Evolutionary conservation across 2,113 vertebrate species (phyloP), one percentile per base, ranked within the genome.

Genomic region (Alexandromys fortis): DNA sequence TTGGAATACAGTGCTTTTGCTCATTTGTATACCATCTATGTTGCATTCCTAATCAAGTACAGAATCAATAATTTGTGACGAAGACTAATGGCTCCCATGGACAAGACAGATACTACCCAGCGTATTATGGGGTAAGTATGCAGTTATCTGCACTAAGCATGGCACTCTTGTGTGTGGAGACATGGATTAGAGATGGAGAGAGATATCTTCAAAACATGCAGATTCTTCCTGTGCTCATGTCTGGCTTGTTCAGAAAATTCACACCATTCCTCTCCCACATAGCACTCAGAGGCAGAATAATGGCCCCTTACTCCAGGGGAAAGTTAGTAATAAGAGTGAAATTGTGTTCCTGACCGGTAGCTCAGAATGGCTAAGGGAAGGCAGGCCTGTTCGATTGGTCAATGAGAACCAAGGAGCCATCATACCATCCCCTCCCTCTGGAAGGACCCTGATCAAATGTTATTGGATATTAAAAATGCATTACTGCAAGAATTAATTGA

Each of bases 391-490:
- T 92, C 45, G 55, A n/a, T 33, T 55, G 55, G 90, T 68, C 76
- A 91, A 9, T 35, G 79, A 95, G 79, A 95, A 89, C 45, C 75
- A 87, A 95, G 76, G 65, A 94, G 45, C 45, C 24, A 9, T 79
- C 82, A 89, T 63, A 67, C 52, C 28, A 78, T 30, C 75, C 26
- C 81, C 93, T 97, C 77, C 89, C 81, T 95, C 67, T 85, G 87
- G 97, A 97, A 98, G 96, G 38, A 94, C 93, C 86, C 94, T 97
- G 98, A 98, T 98, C 92, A 98, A 97, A 89, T 98, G 65, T 97
- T 98, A 95, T 94, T 96, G 87, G 92, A 85, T 96, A 22, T 93
- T 98, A 98, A 97, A 98, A 72, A 77, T 91, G 89, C 91, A 93
- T 93, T 24, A 21, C 87, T 90, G 65, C 12, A 97, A 96, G 82